A percentile compares a stretch with the other conserved stretches of the same genome.
phyloP scores from a whole-genome alignment of 1,140 invertebrate genomes.

The Chionoecetes opilio region DNA sequence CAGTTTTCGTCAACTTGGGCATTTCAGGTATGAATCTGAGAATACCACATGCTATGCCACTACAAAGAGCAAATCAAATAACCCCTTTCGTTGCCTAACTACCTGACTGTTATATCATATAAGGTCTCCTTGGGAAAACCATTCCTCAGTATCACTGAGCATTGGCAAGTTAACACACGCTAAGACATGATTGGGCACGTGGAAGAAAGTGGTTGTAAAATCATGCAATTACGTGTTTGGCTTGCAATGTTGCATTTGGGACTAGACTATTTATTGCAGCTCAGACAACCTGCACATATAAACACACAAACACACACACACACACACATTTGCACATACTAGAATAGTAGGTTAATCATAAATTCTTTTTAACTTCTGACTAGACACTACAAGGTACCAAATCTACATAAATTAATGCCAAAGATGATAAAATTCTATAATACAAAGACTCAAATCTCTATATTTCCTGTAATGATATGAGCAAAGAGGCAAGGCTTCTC shows the following conservation, averaged over 20 bases:
- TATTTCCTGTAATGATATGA: slow-evolving; percentile 77
- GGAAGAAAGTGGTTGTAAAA: slow-evolving; percentile 44
- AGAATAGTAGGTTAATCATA: slow-evolving; percentile 53
- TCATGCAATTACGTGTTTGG: slow-evolving; percentile 69
- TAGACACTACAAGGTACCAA: slow-evolving; percentile 79
- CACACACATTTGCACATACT: slow-evolving; percentile 33
- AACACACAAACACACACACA: slow-evolving; percentile 35
- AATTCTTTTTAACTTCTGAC: slow-evolving; percentile 66
- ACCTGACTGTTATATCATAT: slow-evolving; percentile 39
- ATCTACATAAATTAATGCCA: slow-evolving; percentile 75
- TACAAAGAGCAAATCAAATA: not conserved
- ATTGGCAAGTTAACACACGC: slow-evolving; percentile 48
- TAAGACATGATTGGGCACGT: slow-evolving; percentile 37
- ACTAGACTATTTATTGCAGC: slow-evolving; percentile 80
- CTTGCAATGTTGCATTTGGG: slow-evolving; percentile 61
- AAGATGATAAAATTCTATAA: slow-evolving; percentile 68
- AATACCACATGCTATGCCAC: too few relatives aligned
- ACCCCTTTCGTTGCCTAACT: not conserved
- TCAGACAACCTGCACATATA: slow-evolving; percentile 55
- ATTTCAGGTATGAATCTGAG: too few relatives aligned
- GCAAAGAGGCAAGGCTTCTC: slow-evolving; percentile 78
- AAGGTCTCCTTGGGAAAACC: slow-evolving; percentile 23
- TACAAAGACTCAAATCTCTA: slow-evolving; percentile 68
- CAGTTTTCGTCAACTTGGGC: too few relatives aligned
- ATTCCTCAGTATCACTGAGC: slow-evolving; percentile 54